These are phyloP conservation scores for Endotricha flammealis DNA, from an alignment of 2,888 invertebrate genomes.

Conservation along the genomic window DNA sequence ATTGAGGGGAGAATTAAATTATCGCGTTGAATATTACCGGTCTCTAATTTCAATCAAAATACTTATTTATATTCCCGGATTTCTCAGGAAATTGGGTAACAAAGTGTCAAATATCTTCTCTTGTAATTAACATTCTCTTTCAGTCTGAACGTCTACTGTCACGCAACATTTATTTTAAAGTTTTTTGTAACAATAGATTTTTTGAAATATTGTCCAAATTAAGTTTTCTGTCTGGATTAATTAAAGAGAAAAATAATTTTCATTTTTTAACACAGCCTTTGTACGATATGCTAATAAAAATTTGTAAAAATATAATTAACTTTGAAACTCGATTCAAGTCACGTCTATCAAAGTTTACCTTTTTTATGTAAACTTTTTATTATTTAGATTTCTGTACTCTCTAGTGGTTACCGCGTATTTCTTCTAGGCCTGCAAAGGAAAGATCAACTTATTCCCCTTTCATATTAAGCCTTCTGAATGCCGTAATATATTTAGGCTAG, in stretches of 20 bases:
- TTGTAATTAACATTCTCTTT: constrained; percentile 33
- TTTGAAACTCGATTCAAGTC: too few species aligned
- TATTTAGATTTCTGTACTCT: too few species aligned
- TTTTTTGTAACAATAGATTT: constrained; percentile 1
- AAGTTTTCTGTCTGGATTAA: too few species aligned
- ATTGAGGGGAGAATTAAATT: constrained; percentile 32
- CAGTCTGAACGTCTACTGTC: constrained; percentile 18
- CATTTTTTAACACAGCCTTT: too few species aligned
- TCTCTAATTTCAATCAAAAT: constrained; percentile 36
- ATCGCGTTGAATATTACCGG: constrained; percentile 32
- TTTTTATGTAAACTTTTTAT: too few species aligned
- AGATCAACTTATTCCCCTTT: constrained; percentile 30
- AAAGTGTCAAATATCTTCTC: constrained; percentile 40
- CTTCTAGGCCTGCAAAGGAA: constrained; percentile 26
- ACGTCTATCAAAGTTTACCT: too few species aligned
- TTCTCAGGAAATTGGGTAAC: constrained; percentile 30
- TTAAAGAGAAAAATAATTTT: too few species aligned
- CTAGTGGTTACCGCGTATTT: constrained; percentile 20
- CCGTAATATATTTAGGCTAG: constrained; percentile 35
- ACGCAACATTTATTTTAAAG: constrained; percentile 4
- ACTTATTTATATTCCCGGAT: constrained; percentile 32
- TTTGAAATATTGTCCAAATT: too few species aligned
- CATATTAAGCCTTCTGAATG: constrained; percentile 27
- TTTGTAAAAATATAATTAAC: too few species aligned
- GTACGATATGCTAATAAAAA: too few species aligned